Evolutionary conservation across 1,140 invertebrate genomes (phyloP), one percentile per base, ranked within the genome.

Genomic region (Drosophila quadrilineata): DNA sequence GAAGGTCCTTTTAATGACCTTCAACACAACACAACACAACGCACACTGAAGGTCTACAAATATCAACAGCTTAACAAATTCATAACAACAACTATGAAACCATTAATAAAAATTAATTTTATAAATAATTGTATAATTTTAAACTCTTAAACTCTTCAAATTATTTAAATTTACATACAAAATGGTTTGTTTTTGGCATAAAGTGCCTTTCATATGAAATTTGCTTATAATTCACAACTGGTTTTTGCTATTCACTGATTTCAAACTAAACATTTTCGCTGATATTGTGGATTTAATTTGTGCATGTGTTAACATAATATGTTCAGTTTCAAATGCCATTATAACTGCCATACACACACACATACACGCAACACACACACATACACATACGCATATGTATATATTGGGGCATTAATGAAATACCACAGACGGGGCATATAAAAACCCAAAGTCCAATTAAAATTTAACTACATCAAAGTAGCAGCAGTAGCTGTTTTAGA

Each of bases 401-500:
- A 69, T 41, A 56, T 31, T n/a, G n/a, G n/a, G n/a, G 65, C 70
- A 64, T 59, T 59, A 48, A 73, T 66, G 66, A 57, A 74, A 80
- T 84, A 80, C 76, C 76, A 79, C 75, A 82, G 75, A 75, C 62
- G 65, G 57, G 76, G 65, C 22, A 63, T n/a, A n/a, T 66, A 71
- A 74, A 82, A 85, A 85, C 79, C 82, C 76, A 82, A 87, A 87
- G 82, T 87, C 82, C 82, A 87, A 87, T 87, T 87, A 87, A 87
- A 87, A 87, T 80, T 87, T 87, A 87, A 87, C 82, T 87, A 87
- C 84, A 87, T 87, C 76, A 87, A 87, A 87, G 82, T 86, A 86
- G 80, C 79, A 71, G 59, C 63, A 71, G 79, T 71, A 77, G 77
- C 77, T 62, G 41, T 53, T 64, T 64, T 74, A 54, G 54, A 75